Evolutionary conservation across 2,888 invertebrate species (phyloP), one percentile per base, ranked within the genome.

Genomic region (Netelia melanura): DNA sequence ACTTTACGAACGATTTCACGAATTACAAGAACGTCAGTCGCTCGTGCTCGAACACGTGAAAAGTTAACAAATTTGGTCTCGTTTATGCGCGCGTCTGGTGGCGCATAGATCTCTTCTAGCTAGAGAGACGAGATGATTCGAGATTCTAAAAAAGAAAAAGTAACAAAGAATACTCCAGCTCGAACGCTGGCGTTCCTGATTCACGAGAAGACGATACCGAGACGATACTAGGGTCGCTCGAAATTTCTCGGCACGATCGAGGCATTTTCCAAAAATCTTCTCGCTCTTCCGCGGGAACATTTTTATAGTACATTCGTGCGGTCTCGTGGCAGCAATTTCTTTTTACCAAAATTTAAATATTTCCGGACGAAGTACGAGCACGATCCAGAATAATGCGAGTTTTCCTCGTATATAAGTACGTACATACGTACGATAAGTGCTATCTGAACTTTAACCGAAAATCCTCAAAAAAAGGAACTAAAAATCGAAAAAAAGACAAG

Each of bases 1-100:
- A 64, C 71, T 44, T 10, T 21, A 10, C 75, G 43, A 10, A 67
- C 44, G 70, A 62, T 74, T 67, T 67, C 11, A 6, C 21, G 58
- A 74, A 80, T 80, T 58, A 80, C 25, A 64, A 79, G 70, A 25
- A 25, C 8, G 44, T 11, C 48, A 48, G 48, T 48, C 10, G 3
- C 11, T 14, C 25, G 21, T 17, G 25, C 6, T 38, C 25, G 25
- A 21, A 48, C 68, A 48, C 38, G 64, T 38, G 52, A 67, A 80
- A 80, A 74, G 80, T 74, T 80, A 21, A 80, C 67, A 80, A 72
- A 58, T 80, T 80, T 80, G 48, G 58, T 67, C 58, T 48, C 80
- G 48, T 74, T 80, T 74, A 67, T 74, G 80, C 30, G 67, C 65
- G 30, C 8, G 38, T 38, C 30, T 64, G 3, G 64, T 38, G 30